Evolutionary conservation across 92 coral and sea anemone species (phyloP).

Genomic region (Ricordea florida): DNA sequence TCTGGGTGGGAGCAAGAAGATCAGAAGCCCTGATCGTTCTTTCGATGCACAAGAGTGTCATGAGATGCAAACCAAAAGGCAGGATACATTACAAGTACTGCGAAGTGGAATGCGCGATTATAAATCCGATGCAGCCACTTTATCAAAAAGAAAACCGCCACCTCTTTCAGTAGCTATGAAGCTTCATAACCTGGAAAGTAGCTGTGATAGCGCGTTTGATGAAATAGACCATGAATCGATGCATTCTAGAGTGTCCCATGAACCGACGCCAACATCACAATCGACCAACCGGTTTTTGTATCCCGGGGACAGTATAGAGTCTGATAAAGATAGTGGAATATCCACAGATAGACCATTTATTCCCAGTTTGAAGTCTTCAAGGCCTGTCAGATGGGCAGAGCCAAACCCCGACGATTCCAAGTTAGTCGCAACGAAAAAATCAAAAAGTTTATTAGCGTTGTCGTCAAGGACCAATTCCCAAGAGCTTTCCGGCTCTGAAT

Average conservation of each 20-base stretch:
- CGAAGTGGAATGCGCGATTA: constrained; percentile 31
- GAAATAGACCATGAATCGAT: constrained; percentile 63
- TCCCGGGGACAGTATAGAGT: constrained; percentile 87
- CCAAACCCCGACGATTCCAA: constrained; percentile 1
- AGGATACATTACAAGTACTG: constrained; percentile 43
- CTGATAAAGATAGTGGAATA: constrained; percentile 92
- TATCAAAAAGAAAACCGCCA: constrained; percentile 61
- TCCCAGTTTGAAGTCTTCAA: constrained; percentile 42
- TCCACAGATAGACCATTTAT: constrained; percentile 77
- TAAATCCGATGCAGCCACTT: constrained; percentile 1
- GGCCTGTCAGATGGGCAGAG: constrained; percentile 40
- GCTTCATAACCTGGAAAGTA: constrained; percentile 74
- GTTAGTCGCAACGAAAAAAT: constrained; percentile 25
- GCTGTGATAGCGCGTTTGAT: constrained; percentile 91
- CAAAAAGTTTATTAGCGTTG: constrained; percentile 66
- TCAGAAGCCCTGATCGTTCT: constrained; percentile 9
- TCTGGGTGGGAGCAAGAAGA: constrained; percentile 6
- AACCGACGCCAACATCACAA: constrained; percentile 44
- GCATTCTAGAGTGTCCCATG: constrained; percentile 52
- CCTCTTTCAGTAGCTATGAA: constrained; percentile 80
- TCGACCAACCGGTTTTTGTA: constrained; percentile 42
- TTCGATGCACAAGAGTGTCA: constrained; percentile 26
- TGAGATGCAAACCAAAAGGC: constrained; percentile 27
- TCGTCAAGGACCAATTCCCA: constrained; percentile 25
- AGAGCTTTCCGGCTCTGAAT: neutral